Evolutionary conservation across 2,113 vertebrate species (phyloP), one percentile per base, ranked within the genome.

Genomic region (Orientallactaga bullata): DNA sequence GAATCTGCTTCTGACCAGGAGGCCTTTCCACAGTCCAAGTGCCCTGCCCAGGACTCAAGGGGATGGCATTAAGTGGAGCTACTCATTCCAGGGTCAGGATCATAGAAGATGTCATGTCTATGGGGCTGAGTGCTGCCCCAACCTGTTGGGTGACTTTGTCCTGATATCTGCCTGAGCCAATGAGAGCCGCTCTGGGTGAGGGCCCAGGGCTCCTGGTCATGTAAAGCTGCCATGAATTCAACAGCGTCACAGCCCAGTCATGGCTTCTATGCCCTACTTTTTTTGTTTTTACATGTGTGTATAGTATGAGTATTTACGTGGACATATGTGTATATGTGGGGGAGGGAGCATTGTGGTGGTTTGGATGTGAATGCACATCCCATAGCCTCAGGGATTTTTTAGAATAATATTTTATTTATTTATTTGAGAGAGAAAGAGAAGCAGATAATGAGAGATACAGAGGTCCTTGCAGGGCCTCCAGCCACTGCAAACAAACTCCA

Each of bases 141-240:
- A 9, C 37, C 26, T 91, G 60, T 73, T 85, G 87, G n/a, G 26
- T 73, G 76, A 80, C 84, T 69, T 92, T 39, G 60, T n/a, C 61
- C 55, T 91, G 72, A 15, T 51, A 63, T 55, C 21, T 90, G 42
- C 24, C 69, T 71, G 39, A 39, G n/a, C 65, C 30, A 63, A 24
- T 28, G 37, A 85, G 32, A 51, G 7, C 11, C 65, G 30, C 66
- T 78, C 20, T 74, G 30, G 51, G 39, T 68, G 61, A 71, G 26
- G 28, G 26, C 35, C 60, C n/a, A 81, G 60, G n/a, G 30, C 32
- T 79, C 66, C 61, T 76, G 32, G 28, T 90, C 39, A 61, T 35
- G 37, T 26, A 85, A 77, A 61, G 58, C 26, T 65, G 61, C 82
- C 74, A 7, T 58, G 68, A 78, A 65, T 72, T 80, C 84, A 68